These are phyloP conservation scores for Cremastinae sp. DNA, from an alignment of 2,888 invertebrate genomes.

Conservation along the genomic window DNA sequence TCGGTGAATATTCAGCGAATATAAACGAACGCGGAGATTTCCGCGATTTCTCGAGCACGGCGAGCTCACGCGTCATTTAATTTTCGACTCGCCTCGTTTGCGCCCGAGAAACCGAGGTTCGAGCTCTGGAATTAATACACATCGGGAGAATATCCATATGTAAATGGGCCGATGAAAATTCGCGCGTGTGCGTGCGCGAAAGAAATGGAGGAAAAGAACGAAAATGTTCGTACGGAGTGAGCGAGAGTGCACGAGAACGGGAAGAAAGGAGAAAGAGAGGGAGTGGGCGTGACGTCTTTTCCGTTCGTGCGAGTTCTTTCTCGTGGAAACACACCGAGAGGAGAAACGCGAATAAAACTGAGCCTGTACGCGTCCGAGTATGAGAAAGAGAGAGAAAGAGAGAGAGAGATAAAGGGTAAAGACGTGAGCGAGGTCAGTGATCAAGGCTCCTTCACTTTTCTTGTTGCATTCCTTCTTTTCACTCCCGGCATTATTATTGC, in stretches of 20 bases:
- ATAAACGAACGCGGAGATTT: not conserved
- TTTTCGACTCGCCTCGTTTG: conserved; percentile 54
- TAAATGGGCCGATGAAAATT: conserved; percentile 11
- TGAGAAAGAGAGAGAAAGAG: conserved; percentile 48
- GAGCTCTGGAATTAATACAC: conserved; percentile 37
- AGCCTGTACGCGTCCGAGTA: conserved; percentile 40
- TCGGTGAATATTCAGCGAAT: not conserved
- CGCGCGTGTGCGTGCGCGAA: conserved; percentile 21
- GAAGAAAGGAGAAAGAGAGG: not conserved
- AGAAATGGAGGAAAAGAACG: conserved; percentile 54
- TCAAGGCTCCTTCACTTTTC: conserved; percentile 66
- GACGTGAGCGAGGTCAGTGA: conserved; percentile 75
- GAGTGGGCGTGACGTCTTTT: conserved; percentile 60
- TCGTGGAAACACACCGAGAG: conserved; percentile 31
- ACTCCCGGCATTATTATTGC: conserved; percentile 43
- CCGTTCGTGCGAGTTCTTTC: conserved; percentile 54
- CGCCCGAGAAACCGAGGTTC: conserved; percentile 46
- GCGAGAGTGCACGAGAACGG: too few relatives aligned
- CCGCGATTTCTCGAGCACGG: not conserved
- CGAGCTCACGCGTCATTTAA: conserved; percentile 49
- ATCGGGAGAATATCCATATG: conserved; percentile 2
- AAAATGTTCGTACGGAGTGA: conserved; percentile 36
- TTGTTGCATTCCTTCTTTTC: conserved; percentile 57
- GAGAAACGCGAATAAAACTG: conserved; percentile 36
- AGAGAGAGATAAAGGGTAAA: conserved; percentile 55